Conservation (phyloP, 2,113 vertebrate species). For the Syrrhaptes paradoxus region DNA sequence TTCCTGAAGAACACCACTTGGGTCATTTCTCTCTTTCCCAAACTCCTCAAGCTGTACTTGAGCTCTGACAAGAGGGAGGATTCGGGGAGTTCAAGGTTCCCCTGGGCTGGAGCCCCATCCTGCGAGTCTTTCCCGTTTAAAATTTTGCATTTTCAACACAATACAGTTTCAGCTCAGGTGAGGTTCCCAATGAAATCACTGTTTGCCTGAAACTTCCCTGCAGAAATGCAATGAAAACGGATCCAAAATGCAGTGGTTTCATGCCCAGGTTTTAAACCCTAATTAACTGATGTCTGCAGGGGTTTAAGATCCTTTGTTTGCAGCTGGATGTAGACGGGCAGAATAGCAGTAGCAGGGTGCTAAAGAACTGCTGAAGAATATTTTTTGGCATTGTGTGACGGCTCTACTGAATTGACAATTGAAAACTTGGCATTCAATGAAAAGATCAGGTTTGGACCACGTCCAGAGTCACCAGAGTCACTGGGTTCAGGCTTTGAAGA, state of each 20-base stretch:
- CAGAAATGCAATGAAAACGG: neutral
- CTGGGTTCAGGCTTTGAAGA: neutral
- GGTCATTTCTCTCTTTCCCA: neutral
- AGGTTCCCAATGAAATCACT: neutral
- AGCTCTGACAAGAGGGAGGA: neutral
- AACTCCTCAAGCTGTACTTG: neutral
- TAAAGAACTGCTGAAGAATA: neutral
- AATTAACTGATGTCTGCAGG: neutral
- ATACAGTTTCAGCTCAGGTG: neutral
- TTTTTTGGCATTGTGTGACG: neutral
- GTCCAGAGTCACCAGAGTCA: constrained; percentile 4
- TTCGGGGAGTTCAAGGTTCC: neutral
- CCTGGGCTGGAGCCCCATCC: neutral
- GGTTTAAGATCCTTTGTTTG: neutral
- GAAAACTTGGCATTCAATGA: constrained; percentile 13
- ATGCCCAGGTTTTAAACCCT: neutral
- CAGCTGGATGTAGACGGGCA: constrained; percentile 3
- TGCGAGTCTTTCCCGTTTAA: neutral
- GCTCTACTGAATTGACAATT: neutral
- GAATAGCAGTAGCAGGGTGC: constrained; percentile 27
- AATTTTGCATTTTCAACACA: neutral
- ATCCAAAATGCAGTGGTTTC: neutral
- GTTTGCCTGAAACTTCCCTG: neutral
- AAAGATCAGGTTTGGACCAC: constrained; percentile 3
- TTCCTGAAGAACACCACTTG: neutral